Percentiles rank a stretch among this genome's conserved stretches.
These are phyloP conservation scores for Sarcophaga variegata DNA, from an alignment of 2,888 invertebrate genomes.

Conservation along the genomic window DNA sequence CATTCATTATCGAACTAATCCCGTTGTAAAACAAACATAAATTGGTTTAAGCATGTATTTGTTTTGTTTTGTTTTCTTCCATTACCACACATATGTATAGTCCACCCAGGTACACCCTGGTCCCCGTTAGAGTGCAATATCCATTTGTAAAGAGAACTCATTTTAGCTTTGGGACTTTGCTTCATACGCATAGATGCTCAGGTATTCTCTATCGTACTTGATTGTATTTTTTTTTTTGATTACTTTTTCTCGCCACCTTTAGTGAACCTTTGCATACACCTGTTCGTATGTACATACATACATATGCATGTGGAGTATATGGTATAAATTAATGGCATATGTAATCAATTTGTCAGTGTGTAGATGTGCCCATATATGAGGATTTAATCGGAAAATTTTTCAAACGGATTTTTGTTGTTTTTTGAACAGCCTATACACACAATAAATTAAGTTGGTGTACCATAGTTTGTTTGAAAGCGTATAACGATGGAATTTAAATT, in stretches of 20 bases:
- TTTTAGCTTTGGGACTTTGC: conserved; percentile 43
- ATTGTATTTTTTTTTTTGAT: too few species aligned
- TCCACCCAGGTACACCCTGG: too few species aligned
- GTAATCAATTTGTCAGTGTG: conserved; percentile 50
- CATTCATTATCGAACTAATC: conserved; percentile 55
- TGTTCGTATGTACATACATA: too few species aligned
- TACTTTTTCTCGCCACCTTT: too few species aligned
- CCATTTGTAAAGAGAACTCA: too few species aligned
- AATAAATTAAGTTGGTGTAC: too few species aligned
- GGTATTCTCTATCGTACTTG: background rate
- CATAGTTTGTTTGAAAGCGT: too few species aligned
- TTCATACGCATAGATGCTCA: background rate
- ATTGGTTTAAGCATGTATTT: conserved; percentile 50
- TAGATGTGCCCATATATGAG: too few species aligned
- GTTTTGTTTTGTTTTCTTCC: conserved; percentile 16
- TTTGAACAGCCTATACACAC: background rate
- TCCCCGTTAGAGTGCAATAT: too few species aligned
- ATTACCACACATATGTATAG: background rate
- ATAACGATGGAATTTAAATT: too few species aligned
- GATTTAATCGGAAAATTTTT: too few species aligned
- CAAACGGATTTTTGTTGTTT: background rate
- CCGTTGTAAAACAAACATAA: conserved; percentile 55
- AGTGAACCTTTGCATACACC: too few species aligned
- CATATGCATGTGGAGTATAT: background rate
- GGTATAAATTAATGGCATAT: conserved; percentile 28